Evolutionary conservation across 2,113 vertebrate genomes (phyloP), one percentile per base, ranked within the genome.

Genomic region (Podarcis muralis): DNA sequence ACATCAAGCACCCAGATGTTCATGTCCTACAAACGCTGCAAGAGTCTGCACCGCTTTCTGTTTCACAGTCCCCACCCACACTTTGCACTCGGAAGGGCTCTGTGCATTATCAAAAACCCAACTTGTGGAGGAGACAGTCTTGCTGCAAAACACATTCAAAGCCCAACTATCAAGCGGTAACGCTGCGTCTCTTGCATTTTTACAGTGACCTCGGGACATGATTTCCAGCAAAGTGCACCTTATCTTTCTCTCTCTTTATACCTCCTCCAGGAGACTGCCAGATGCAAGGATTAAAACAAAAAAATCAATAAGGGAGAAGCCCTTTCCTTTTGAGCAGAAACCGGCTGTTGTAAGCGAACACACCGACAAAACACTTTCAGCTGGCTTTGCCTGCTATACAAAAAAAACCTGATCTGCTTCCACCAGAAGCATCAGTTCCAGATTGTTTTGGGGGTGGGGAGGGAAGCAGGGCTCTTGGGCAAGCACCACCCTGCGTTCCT

Each of bases 1-100:
- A 6, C 1, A 40, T n/a, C 30, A 72, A 13, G 1, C 12, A 59
- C 27, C 9, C 37, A 18, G 11, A 40, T 30, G 43, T n/a, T 40
- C 9, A 43, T 9, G 12, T 57, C 83, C 90, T 88, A 94, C 86
- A 92, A 93, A 92, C 82, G 89, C 90, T 72, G 87, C 87, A 93
- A 91, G 12, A 90, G 90, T 35, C 86, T 57, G 85, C 48, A 90
- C 91, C 93, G 91, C 85, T 93, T 82, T 72, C 77, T 82, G 88
- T 83, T 83, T 57, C 92, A 84, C 32, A 65, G n/a, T 13, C 8
- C 81, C 32, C 7, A 4, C 3, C 6, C 75, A 12, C 12, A 13
- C 81, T 85, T 27, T 87, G 75, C 81, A 69, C 77, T 79, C 59
- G 82, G 75, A 86, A 88, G 65, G 83, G 78, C 75, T 87, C 86